Evolutionary conservation across 2,797 vertebrate genomes (phyloP), one percentile per base, ranked within the genome.

Genomic region (Rhinella marina): DNA sequence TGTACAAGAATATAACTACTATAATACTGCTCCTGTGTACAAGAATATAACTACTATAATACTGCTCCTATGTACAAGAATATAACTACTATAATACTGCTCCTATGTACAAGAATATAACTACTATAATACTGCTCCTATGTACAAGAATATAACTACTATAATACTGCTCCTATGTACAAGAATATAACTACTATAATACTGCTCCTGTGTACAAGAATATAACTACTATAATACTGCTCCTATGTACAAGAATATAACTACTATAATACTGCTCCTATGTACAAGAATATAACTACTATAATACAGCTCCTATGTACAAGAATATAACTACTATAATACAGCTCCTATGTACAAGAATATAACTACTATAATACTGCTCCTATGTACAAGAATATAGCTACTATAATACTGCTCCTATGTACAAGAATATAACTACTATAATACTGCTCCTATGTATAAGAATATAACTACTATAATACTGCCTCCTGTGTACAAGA

Each of bases 11-110:
- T 50, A 50, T 50, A 50, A n/a, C 72, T 75, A 75, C 41, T 75
- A 75, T 50, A 50, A 23, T 75, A 50, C 72, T 50, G 41, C 72
- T 7, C 21, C 21, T n/a, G 23, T 75, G 2, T 75, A 70, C 72
- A 50, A 75, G 41, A 75, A 75, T 50, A 50, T 21, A 50, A 48
- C 72, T 75, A 48, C 19, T 48, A 48, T 50, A 48, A 75, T 21
- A 73, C 70, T 48, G 32, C 32, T 19, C 41, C 41, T 75, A 48
- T 75, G 4, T 72, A 72, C 29, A 72, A 41, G 70, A 41, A 72
- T 41, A 72, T 41, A 72, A 72, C 70, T 72, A 72, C 62, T 17
- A 72, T 72, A 72, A 72, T 72, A 72, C 70, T 72, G 29, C 52
- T 16, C 32, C 70, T 70, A 70, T 70, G 12, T 70, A 70, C 68